Base-by-base conservation (phyloP, 2,888 invertebrate genomes). In the Chrysodeixis includens region DNA sequence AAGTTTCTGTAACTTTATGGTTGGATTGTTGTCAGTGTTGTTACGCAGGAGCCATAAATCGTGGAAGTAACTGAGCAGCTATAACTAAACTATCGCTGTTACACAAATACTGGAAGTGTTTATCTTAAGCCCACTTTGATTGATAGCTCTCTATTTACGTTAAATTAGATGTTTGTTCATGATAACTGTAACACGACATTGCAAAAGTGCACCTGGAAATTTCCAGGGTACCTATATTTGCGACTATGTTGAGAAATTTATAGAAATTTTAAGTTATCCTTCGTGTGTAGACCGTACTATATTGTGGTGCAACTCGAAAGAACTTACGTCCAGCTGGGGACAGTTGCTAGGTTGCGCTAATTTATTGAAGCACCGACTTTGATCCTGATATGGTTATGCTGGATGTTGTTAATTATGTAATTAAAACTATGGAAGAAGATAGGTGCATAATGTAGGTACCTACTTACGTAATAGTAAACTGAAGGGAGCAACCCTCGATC, bases 61-160 rank as follows among this genome's bases (percentile, higher is more conserved):
- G 8, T 40, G n/a, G 12, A 40, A 40, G 18, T 46, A 46, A 5
- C 1, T 44, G n/a, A 4, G 40, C 12, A 5, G n/a, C 26, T 18
- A 46, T 12, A 20, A 20, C 20, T 20, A 10, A 49, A 18, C 20
- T 20, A 10, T 49, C 4, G 46, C 9, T 10, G 46, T 10, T 49
- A 12, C 10, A 20, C 46, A 49, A 49, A 49, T 49, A 49, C 26
- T 6, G 10, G n/a, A 7, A 40, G n/a, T 20, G 20, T 12, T 22
- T 52, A 44, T 56, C 44, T 30, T 57, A 30, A 54, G 54, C 26
- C 57, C 20, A 32, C 46, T 30, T 54, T 64, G 49, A 30, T 54
- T 53, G 46, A 51, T 51, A 44, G 65, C 59, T 55, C 51, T 20
- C 40, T 59, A 49, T 59, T 57, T 59, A 55, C 51, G 22, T 59